Percentiles rank a stretch among this genome's conserved stretches.
Evolutionary conservation across 2,888 invertebrate species (phyloP).

Genomic region (Pecten maximus): DNA sequence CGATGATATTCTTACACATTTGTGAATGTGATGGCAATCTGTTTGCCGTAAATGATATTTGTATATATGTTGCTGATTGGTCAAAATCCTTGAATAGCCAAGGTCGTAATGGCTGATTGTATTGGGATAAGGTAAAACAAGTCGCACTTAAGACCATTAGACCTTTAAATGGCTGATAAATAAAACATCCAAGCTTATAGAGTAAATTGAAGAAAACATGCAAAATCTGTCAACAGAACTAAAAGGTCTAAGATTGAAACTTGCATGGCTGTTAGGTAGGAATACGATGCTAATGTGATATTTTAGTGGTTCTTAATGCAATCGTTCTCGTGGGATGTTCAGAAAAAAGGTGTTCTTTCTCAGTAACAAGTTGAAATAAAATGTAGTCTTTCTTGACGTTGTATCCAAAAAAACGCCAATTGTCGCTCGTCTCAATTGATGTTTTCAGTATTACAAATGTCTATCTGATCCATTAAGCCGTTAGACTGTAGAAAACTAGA

Average conservation of each 20-base stretch:
- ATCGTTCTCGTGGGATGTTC: background rate
- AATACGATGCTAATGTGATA: background rate
- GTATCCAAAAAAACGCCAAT: background rate
- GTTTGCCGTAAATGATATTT: background rate
- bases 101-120: background rate
- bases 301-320: background rate
- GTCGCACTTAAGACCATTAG: background rate
- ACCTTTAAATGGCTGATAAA: conserved; percentile 20
- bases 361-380: background rate
- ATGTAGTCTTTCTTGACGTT: background rate
- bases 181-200: background rate
- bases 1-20: background rate
- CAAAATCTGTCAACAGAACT: background rate
- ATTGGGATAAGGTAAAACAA: background rate
- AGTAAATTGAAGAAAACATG: background rate
- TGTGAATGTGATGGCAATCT: background rate
- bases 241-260: background rate
- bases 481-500: background rate
- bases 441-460: background rate
- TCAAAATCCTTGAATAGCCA: background rate
- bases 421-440: background rate
- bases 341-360: background rate
- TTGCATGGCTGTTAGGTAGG: background rate
- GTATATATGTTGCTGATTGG: background rate
- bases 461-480: background rate